These are phyloP conservation scores for Arvicanthis niloticus DNA, from an alignment of 2,113 vertebrate genomes.

Conservation along the genomic window DNA sequence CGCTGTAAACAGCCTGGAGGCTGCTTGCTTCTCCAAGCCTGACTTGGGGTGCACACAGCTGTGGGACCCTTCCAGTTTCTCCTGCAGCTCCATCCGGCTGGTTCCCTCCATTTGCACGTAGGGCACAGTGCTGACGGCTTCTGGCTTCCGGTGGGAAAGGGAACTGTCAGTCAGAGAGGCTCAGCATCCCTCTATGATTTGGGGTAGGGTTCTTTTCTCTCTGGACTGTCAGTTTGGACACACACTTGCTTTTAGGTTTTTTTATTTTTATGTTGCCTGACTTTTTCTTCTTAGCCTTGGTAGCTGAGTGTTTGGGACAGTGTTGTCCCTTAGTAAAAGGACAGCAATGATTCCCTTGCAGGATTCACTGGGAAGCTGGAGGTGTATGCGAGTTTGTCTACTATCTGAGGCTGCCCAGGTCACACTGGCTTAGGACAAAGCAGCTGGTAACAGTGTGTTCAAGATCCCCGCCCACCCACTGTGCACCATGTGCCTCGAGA, in stretches of 20 bases:
- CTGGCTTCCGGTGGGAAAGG: background rate
- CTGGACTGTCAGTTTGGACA: background rate
- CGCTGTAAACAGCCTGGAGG: background rate
- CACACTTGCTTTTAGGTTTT: background rate
- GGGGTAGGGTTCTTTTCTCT: background rate
- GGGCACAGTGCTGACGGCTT: no score
- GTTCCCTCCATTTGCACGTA: background rate
- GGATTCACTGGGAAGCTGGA: background rate
- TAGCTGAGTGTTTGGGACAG: background rate
- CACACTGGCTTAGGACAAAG: background rate
- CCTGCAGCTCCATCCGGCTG: rapidly evolving
- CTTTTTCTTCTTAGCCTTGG: background rate
- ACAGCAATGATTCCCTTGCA: no score
- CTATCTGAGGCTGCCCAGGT: no score
- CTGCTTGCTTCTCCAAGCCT: background rate
- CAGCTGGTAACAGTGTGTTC: background rate
- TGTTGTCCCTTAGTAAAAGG: background rate
- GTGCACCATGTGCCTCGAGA: background rate
- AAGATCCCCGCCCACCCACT: background rate
- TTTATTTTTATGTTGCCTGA: background rate
- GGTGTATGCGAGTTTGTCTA: background rate
- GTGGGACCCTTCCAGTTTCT: background rate
- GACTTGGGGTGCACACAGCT: background rate
- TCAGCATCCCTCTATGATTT: background rate
- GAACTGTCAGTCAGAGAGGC: background rate